Evolutionary conservation across 2,888 invertebrate genomes (phyloP).

Genomic region (Chloroclysta siterata): DNA sequence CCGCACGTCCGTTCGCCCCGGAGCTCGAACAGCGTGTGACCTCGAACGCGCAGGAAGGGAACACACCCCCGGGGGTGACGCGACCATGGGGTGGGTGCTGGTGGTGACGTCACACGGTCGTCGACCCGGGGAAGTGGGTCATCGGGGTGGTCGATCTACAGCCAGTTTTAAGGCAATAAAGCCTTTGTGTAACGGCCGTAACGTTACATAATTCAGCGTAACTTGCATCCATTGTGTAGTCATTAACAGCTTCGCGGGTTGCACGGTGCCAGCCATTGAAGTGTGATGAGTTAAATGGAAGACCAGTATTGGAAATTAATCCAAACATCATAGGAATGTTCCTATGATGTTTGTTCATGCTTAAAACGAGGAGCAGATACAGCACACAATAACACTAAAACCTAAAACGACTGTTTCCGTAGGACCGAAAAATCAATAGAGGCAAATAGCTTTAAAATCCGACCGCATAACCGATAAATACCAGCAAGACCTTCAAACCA

Average conservation of each 20-base stretch:
- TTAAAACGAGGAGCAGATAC: not conserved
- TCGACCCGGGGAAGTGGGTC: constrained; percentile 78
- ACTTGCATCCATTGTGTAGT: constrained; percentile 39
- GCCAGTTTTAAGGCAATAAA: constrained; percentile 54
- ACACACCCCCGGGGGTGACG: constrained; percentile 73
- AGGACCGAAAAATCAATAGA: constrained; percentile 16
- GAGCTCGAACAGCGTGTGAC: constrained; percentile 70
- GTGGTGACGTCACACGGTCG: constrained; percentile 81
- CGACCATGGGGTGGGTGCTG: constrained; percentile 53
- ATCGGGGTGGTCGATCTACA: constrained; percentile 72
- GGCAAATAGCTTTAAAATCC: constrained; percentile 17
- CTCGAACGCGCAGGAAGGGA: constrained; percentile 66
- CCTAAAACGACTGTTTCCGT: not conserved
- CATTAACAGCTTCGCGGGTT: constrained; percentile 36
- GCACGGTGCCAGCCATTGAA: constrained; percentile 24
- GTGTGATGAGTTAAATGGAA: constrained; percentile 2
- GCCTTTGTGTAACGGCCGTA: constrained; percentile 52
- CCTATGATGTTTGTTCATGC: not conserved
- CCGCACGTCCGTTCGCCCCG: constrained; percentile 63
- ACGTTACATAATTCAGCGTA: constrained; percentile 51
- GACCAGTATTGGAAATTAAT: not conserved
- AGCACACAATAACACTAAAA: constrained; percentile 2
- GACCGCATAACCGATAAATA: constrained; percentile 23
- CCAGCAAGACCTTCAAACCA: constrained; percentile 22
- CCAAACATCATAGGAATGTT: not conserved